phyloP scores from a whole-genome alignment of 2,797 vertebrate species.

The Steatocranus sp. region DNA sequence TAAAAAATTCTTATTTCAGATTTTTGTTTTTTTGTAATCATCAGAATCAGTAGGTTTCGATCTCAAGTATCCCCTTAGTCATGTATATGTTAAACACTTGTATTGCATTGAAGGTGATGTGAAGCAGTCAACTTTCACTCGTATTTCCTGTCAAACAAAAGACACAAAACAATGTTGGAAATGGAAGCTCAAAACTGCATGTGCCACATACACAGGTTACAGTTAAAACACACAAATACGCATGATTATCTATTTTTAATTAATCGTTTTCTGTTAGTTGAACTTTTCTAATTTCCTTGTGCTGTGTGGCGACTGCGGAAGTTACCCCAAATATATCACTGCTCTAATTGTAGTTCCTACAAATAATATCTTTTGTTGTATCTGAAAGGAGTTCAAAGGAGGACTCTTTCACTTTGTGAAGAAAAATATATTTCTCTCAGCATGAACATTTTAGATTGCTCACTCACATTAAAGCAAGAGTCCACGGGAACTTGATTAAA shows the following conservation, averaged over 20 bases:
- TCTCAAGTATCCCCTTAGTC: not conserved
- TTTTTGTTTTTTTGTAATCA: not conserved
- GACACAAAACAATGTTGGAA: not conserved
- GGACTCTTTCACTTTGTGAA: not conserved
- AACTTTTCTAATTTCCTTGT: not conserved
- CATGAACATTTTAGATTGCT: not conserved
- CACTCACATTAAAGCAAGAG: not conserved
- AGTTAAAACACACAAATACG: not conserved
- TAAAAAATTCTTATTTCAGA: rapidly evolving
- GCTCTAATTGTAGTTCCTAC: not conserved
- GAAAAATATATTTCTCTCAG: not conserved
- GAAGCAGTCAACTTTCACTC: not conserved
- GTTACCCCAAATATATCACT: not conserved
- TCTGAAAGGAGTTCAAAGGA: not conserved
- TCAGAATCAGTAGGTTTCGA: not conserved
- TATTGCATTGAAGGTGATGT: not conserved
- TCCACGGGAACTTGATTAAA: constrained; percentile 48
- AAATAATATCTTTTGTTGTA: not conserved
- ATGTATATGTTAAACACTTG: not conserved
- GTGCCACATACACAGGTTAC: too few relatives aligned
- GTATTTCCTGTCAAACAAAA: too few relatives aligned
- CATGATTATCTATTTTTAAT: not conserved
- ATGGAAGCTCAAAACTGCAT: not conserved
- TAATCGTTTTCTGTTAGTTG: not conserved
- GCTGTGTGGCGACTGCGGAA: not conserved